These are phyloP conservation scores for Plebejus argus DNA, from an alignment of 2,888 invertebrate genomes.

Conservation along the genomic window DNA sequence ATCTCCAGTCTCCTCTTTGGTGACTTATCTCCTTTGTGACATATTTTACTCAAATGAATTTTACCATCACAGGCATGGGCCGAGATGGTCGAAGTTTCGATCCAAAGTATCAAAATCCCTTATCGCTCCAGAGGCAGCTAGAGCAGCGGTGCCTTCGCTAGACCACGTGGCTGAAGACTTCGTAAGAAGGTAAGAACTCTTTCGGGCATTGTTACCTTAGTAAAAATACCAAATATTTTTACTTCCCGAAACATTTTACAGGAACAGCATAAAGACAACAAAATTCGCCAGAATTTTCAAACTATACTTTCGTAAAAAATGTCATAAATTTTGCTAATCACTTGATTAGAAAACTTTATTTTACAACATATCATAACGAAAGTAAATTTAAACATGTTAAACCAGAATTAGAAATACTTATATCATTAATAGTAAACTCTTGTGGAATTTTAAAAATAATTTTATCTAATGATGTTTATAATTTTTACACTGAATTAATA, in stretches of 20 bases:
- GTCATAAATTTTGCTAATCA: neutral
- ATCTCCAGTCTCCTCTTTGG: neutral
- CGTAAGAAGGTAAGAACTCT: slow-evolving; percentile 80
- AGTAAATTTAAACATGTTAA: neutral
- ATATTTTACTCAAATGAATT: slow-evolving; percentile 23
- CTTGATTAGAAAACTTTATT: neutral
- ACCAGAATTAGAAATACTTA: neutral
- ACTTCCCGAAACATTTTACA: too few relatives aligned
- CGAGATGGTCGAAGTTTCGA: slow-evolving; percentile 92
- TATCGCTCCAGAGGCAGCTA: slow-evolving; percentile 89
- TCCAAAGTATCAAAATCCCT: slow-evolving; percentile 92
- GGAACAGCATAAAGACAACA: neutral
- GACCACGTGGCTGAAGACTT: slow-evolving; percentile 89
- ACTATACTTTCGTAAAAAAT: neutral
- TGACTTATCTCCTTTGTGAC: neutral
- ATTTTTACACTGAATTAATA: neutral
- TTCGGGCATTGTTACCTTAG: neutral
- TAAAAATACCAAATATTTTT: too few relatives aligned
- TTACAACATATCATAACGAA: neutral
- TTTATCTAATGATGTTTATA: neutral
- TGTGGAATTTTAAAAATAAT: neutral
- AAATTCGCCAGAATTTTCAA: neutral
- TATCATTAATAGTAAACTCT: neutral
- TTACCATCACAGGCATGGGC: slow-evolving; percentile 85
- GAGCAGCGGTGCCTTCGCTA: slow-evolving; percentile 86